phyloP scores from a whole-genome alignment of 2,113 vertebrate species.

The Aegotheles bennettii region DNA sequence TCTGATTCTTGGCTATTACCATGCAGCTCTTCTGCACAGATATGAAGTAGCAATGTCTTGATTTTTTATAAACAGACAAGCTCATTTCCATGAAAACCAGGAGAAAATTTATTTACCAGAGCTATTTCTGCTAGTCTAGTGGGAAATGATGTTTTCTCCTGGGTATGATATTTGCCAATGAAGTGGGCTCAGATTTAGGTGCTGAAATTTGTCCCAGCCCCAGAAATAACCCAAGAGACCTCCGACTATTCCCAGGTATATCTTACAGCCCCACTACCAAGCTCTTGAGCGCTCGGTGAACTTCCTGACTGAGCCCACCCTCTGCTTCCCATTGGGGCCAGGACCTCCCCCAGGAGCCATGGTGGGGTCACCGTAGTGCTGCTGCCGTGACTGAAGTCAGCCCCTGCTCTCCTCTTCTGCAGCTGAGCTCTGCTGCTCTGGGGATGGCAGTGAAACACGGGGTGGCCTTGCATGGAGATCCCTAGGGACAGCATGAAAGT shows the following conservation, averaged over 20 bases:
- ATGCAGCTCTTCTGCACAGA: background rate
- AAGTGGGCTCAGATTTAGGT: background rate
- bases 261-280: background rate
- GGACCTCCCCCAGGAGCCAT: background rate
- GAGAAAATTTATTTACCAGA: background rate
- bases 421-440: background rate
- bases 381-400: rapidly evolving
- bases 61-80: background rate
- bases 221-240: background rate
- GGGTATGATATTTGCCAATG: background rate
- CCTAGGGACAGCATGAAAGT: background rate
- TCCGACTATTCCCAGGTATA: background rate
- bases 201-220: background rate
- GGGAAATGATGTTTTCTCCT: background rate
- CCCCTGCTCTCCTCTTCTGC: background rate
- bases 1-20: background rate
- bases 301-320: background rate
- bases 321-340: background rate
- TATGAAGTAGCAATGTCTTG: background rate
- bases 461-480: background rate
- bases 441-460: rapidly evolving
- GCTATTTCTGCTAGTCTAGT: background rate
- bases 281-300: background rate
- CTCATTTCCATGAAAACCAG: background rate
- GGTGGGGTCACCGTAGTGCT: background rate